Percentiles rank a stretch among this genome's conserved stretches.
These are phyloP conservation scores for Capitulum mitella DNA, from an alignment of 2,888 invertebrate genomes.

Conservation along the genomic window DNA sequence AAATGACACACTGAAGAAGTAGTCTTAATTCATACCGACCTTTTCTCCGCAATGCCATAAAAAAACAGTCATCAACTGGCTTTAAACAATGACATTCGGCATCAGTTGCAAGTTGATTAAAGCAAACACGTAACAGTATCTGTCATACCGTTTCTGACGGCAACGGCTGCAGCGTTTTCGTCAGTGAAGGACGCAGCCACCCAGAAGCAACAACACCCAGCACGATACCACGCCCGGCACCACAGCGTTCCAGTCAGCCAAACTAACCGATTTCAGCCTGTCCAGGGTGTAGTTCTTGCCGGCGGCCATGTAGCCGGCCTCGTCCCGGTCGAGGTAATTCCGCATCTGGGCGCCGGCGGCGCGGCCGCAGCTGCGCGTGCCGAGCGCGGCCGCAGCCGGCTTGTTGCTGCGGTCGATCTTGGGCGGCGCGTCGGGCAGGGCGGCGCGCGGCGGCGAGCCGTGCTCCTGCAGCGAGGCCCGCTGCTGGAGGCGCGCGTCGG, in stretches of 20 bases:
- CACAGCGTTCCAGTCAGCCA: background rate
- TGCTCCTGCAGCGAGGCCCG: background rate
- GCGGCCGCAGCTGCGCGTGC: slow-evolving; percentile 21
- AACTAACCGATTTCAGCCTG: background rate
- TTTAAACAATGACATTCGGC: too few relatives aligned
- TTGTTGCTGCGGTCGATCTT: slow-evolving; percentile 29
- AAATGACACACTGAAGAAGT: too few relatives aligned
- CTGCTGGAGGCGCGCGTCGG: background rate
- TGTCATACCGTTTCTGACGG: too few relatives aligned
- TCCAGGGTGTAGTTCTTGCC: slow-evolving; percentile 30
- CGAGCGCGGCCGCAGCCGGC: slow-evolving; percentile 20
- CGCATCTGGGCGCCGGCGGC: slow-evolving; percentile 27
- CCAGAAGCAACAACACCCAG: too few relatives aligned
- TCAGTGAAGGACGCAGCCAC: too few relatives aligned
- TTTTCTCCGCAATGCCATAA: too few relatives aligned
- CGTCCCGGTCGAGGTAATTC: slow-evolving; percentile 33
- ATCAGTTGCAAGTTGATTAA: too few relatives aligned
- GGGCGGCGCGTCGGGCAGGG: slow-evolving; percentile 25
- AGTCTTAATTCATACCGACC: too few relatives aligned
- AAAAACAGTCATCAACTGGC: too few relatives aligned
- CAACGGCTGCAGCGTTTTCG: too few relatives aligned
- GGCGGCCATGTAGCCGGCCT: slow-evolving; percentile 48
- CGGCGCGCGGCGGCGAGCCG: background rate
- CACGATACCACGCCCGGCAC: too few relatives aligned
- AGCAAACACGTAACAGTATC: too few relatives aligned